Evolutionary conservation across 2,888 invertebrate species (phyloP), one percentile per base, ranked within the genome.

Genomic region (Andrena hattorfiana): DNA sequence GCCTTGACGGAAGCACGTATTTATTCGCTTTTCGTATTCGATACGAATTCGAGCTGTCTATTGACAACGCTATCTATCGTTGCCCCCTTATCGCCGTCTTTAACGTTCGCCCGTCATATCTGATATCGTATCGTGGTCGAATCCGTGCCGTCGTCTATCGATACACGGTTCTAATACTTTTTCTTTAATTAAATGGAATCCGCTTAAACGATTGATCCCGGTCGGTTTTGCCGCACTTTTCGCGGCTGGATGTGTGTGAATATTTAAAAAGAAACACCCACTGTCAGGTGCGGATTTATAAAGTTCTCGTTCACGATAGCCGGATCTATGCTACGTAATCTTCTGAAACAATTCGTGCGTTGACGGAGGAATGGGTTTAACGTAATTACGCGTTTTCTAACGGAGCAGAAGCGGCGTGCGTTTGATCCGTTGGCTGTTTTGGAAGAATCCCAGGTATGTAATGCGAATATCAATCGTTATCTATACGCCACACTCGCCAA

Each of bases 271-370:
- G 48, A 13, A 54, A 71, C 48, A 68, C 13, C 26, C 42, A 16
- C 16, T 0, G 42, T 42, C 42, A 16, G 56, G 81, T 67, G 74
- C 59, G 60, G 60, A 62, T 70, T 66, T 74, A 70, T 74, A n/a
- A 75, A 82, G 70, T 75, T 70, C 30, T 71, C 60, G 68, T 78
- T 73, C 59, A 75, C 70, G 81, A 63, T 59, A 82, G 70, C 75
- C 82, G 81, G 82, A 82, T 81, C 82, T 82, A 75, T 82, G 82
- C 82, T 82, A 59, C 74, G 74, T 81, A 81, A 82, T 82, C 81
- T 75, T 70, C 67, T 63, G 74, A 82, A 82, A 75, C 75, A 71
- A 71, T 82, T 78, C 54, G 54, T 75, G 62, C 70, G 56, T 63
- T 71, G 82, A 82, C 63, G 67, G 63, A 64, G 67, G 62, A 68